phyloP scores from a whole-genome alignment of 2,888 invertebrate species.

The Vanessa cardui region DNA sequence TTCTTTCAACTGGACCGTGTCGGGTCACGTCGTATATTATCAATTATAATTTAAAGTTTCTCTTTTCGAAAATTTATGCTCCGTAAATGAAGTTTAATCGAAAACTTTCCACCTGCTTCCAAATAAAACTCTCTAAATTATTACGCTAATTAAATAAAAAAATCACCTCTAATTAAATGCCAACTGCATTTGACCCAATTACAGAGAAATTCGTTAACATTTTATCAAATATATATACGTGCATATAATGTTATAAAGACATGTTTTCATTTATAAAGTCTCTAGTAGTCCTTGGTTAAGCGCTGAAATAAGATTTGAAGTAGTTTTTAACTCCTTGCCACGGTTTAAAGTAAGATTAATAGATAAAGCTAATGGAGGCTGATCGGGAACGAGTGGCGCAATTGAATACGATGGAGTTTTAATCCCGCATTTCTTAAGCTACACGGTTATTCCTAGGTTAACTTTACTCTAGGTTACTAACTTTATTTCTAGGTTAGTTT shows the following conservation, averaged over 20 bases:
- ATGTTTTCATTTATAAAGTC: background rate
- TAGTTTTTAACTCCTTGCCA: background rate
- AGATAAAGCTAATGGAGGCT: slow-evolving; percentile 10
- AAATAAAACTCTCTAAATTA: slow-evolving; percentile 35
- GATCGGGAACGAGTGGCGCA: slow-evolving; percentile 4
- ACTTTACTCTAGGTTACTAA: background rate
- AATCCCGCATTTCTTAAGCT: background rate
- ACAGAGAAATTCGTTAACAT: slow-evolving; percentile 20
- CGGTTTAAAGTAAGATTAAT: slow-evolving; percentile 14
- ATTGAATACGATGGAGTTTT: slow-evolving; percentile 13
- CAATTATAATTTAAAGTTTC: background rate
- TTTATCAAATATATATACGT: slow-evolving; percentile 3
- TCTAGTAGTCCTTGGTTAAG: background rate
- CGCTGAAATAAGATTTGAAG: background rate
- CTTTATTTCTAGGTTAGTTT: background rate
- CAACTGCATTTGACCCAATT: slow-evolving; percentile 33
- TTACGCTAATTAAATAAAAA: slow-evolving; percentile 34
- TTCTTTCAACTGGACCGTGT: too few species aligned
- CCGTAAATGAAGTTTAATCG: slow-evolving; percentile 11
- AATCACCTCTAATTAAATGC: slow-evolving; percentile 30
- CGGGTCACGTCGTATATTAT: background rate
- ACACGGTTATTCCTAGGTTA: background rate
- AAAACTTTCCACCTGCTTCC: slow-evolving; percentile 27
- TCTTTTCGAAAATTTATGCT: slow-evolving; percentile 6
- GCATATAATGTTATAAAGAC: slow-evolving; percentile 3